These are phyloP conservation scores for Heterodera filipjevi DNA, from an alignment of 2,888 invertebrate genomes.

Conservation along the genomic window DNA sequence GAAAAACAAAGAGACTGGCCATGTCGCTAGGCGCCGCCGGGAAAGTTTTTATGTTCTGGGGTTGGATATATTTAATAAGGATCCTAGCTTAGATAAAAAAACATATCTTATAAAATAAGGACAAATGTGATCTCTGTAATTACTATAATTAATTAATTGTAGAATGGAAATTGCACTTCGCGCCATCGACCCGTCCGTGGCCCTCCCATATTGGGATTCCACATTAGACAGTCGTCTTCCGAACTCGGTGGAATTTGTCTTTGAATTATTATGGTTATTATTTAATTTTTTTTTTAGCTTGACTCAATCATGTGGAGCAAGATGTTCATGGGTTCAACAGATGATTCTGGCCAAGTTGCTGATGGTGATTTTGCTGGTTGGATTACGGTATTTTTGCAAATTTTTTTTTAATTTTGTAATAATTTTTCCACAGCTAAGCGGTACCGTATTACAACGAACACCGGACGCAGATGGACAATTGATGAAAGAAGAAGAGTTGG, in stretches of 20 bases:
- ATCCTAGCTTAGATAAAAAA: too few relatives aligned
- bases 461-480: neutral
- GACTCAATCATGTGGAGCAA: neutral
- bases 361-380: neutral
- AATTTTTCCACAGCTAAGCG: neutral
- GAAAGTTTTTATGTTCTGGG: too few relatives aligned
- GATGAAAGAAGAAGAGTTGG: neutral
- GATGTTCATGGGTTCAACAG: neutral
- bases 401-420: neutral
- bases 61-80: too few relatives aligned
- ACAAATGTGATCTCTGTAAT: too few relatives aligned
- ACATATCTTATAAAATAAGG: too few relatives aligned
- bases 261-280: neutral
- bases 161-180: constrained; percentile 11
- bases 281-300: neutral
- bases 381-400: neutral
- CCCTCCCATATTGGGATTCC: constrained; percentile 30
- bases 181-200: constrained; percentile 3
- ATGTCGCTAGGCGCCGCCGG: too few relatives aligned
- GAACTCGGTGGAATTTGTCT: neutral
- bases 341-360: neutral
- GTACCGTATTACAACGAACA: neutral
- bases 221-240: constrained; percentile 14
- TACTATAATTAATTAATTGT: neutral
- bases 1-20: too few relatives aligned